Evolutionary conservation across 2,113 vertebrate genomes (phyloP), one percentile per base, ranked within the genome.

Genomic region (Rafetus swinhoei): DNA sequence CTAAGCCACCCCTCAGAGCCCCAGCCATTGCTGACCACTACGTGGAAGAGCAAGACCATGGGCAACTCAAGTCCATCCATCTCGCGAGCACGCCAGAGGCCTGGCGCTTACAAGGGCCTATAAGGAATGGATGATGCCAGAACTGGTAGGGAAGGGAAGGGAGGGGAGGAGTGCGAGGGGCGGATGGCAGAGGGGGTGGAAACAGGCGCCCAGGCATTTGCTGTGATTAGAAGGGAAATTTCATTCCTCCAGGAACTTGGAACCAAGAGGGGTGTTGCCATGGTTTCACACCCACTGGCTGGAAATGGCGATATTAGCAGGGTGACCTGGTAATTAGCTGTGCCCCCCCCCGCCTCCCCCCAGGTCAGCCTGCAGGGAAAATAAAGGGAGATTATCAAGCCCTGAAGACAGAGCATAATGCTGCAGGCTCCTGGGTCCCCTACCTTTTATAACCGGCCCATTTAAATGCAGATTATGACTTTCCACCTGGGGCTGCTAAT

Each of bases 391-490:
- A 96, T 97, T 96, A 93, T 74, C 27, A 77, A 89, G 92, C 90
- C 97, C 97, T 97, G 96, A 97, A 98, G 98, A 95, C 94, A 80
- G 96, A 92, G 94, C 87, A 98, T 93, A 98, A 98, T 81, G 87
- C 85, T 86, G 77, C 29, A 55, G 91, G 95, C 90, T 88, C 95
- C 93, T 97, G 92, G 85, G 92, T 90, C 94, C 93, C 93, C 93
- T 87, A 97, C 94, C 93, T 96, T 97, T 93, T 95, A 93, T 94
- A 90, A 84, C 86, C 22, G 90, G 54, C 82, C 93, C 79, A 94
- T 96, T 94, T 77, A 96, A 96, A 95, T 88, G 94, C 91, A 94
- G 95, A 97, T 97, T 69, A 76, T 96, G 96, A 97, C 95, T 95
- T 97, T 97, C 96, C 92, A 96, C 95, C 96, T 97, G 93, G 93